Conservation (phyloP, 2,797 vertebrate species). For the Agapornis canus region DNA sequence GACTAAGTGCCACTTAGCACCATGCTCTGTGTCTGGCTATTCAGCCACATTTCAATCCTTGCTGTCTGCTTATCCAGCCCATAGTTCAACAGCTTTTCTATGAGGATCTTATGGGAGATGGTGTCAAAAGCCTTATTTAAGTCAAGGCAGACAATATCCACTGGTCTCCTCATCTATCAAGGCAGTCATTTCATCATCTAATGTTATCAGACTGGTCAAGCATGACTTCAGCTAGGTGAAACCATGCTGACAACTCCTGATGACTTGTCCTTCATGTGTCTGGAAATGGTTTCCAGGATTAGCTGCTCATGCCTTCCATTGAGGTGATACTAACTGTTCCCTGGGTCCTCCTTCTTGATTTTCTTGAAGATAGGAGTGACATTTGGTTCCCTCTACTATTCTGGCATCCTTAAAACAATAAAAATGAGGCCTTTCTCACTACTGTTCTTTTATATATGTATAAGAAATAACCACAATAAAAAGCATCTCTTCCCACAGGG, state of each 20-base stretch:
- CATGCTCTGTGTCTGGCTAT: not conserved
- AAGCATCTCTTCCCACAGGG: not conserved
- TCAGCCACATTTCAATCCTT: not conserved
- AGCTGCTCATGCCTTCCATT: no score
- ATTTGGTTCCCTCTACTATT: not conserved
- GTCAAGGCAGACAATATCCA: not conserved
- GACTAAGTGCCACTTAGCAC: rapidly evolving
- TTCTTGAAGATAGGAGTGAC: no score
- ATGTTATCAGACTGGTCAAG: not conserved
- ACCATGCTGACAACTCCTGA: not conserved
- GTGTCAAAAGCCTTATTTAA: no score
- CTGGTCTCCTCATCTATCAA: not conserved
- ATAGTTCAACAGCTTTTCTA: not conserved
- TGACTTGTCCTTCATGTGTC: not conserved
- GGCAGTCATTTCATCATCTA: not conserved
- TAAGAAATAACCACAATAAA: not conserved
- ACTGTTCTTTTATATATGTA: not conserved
- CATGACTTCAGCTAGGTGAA: not conserved
- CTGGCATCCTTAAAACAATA: not conserved
- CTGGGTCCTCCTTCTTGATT: no score
- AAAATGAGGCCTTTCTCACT: not conserved
- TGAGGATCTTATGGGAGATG: not conserved
- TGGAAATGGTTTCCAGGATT: no score
- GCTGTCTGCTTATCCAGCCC: not conserved
- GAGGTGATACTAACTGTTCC: no score